Conservation (phyloP, 2,113 vertebrate genomes). For the Oceanites oceanicus region DNA sequence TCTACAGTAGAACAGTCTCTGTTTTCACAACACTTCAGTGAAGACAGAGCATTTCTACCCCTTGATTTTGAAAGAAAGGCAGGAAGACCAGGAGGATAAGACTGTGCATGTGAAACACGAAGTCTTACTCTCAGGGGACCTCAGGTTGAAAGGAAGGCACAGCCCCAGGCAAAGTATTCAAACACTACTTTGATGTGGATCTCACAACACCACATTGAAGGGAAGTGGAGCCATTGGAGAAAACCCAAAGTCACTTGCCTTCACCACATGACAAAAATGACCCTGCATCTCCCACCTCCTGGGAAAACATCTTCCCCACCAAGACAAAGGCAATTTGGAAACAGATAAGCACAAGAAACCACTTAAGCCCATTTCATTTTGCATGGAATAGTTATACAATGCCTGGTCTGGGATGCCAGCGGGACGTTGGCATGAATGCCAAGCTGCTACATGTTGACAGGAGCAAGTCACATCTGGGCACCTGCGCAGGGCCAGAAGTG, state of each 20-base stretch:
- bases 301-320: not conserved
- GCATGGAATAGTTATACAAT: not conserved
- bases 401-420: not conserved
- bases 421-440: rapidly evolving
- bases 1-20: not conserved
- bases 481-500: not conserved
- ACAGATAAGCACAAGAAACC: not conserved
- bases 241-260: not conserved
- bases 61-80: not conserved
- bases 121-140: not conserved
- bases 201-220: rapidly evolving
- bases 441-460: not conserved
- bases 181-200: not conserved
- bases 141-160: not conserved
- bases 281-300: not conserved
- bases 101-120: not conserved
- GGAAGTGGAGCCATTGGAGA: not conserved
- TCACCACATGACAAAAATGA: not conserved
- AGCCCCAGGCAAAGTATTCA: not conserved
- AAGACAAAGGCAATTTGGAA: not conserved
- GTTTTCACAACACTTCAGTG: not conserved
- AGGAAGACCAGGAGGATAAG: not conserved
- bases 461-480: not conserved
- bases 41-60: not conserved
- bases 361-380: not conserved